phyloP scores from a whole-genome alignment of 2,888 invertebrate species.

The Tachystola acroxantha region DNA sequence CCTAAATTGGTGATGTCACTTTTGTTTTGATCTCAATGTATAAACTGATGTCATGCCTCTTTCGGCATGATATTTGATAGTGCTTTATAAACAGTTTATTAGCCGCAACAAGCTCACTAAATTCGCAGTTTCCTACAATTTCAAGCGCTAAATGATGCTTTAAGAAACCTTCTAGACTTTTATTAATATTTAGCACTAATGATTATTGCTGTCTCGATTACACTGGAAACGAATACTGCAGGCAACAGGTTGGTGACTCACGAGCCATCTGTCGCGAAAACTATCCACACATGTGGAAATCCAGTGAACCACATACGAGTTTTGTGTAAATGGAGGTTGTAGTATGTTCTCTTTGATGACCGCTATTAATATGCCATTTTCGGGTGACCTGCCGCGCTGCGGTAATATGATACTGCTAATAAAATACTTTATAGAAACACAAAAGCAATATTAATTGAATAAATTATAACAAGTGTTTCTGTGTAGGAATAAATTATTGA shows the following conservation, averaged over 20 bases:
- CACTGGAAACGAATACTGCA: constrained; percentile 49
- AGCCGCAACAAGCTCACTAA: constrained; percentile 22
- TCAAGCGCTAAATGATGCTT: constrained; percentile 8
- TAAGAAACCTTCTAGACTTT: constrained; percentile 11
- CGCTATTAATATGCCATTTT: constrained; percentile 50
- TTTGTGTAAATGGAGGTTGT: constrained; percentile 43
- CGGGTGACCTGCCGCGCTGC: constrained; percentile 36
- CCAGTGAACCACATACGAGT: constrained; percentile 41
- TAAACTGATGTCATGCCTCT: constrained; percentile 55
- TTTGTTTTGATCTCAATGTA: constrained; percentile 25
- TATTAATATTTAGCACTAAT: constrained; percentile 35
- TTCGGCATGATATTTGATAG: constrained; percentile 45
- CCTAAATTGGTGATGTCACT: constrained; percentile 54
- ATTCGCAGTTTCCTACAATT: constrained; percentile 13
- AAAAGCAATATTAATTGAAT: constrained; percentile 23
- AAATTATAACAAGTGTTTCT: constrained; percentile 22
- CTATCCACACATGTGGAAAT: constrained; percentile 64
- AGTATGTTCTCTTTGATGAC: constrained; percentile 40
- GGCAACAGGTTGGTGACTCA: constrained; percentile 70
- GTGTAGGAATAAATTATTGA: constrained; percentile 2
- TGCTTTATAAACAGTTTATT: constrained; percentile 35
- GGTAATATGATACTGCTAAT: constrained; percentile 47
- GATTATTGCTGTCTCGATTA: constrained; percentile 54
- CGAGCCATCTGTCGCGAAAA: constrained; percentile 71
- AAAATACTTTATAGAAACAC: constrained; percentile 18